phyloP scores from a whole-genome alignment of 2,888 invertebrate species.

The Polydrusus pterygomalis region DNA sequence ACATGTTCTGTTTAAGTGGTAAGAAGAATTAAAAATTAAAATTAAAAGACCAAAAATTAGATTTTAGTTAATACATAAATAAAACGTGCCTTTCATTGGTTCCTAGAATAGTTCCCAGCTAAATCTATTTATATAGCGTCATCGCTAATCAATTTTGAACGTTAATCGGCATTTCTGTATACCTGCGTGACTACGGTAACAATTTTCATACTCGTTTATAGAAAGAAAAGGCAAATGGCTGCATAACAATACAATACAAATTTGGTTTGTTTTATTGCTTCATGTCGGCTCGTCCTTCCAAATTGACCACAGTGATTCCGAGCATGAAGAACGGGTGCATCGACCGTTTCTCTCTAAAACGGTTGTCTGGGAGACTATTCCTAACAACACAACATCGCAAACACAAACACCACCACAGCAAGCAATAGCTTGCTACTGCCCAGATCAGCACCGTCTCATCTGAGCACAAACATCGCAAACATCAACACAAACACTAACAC shows the following conservation, averaged over 20 bases:
- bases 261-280: constrained; percentile 18
- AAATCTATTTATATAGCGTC: not conserved
- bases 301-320: constrained; percentile 35
- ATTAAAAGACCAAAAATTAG: too few species aligned
- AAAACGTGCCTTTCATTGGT: too few species aligned
- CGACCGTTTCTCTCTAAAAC: constrained; percentile 16
- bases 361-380: constrained; percentile 7
- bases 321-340: constrained; percentile 22
- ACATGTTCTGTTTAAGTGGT: too few species aligned
- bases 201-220: not conserved
- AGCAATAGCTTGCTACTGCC: too few species aligned
- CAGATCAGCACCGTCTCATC: too few species aligned
- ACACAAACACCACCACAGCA: too few species aligned
- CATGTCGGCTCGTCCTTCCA: constrained; percentile 31
- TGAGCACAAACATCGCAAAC: too few species aligned
- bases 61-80: too few species aligned
- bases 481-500: too few species aligned
- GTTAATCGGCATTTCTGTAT: not conserved
- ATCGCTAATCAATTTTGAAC: constrained; percentile 1
- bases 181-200: constrained; percentile 14
- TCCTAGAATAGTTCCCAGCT: not conserved
- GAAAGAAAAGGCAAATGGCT: constrained; percentile 18
- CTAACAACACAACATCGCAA: too few species aligned
- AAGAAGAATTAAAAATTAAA: too few species aligned
- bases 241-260: constrained; percentile 17